A percentile compares a stretch with the other conserved stretches of the same genome.
Conservation (phyloP, 1,140 invertebrate species). For the Saccostrea cuccullata region DNA sequence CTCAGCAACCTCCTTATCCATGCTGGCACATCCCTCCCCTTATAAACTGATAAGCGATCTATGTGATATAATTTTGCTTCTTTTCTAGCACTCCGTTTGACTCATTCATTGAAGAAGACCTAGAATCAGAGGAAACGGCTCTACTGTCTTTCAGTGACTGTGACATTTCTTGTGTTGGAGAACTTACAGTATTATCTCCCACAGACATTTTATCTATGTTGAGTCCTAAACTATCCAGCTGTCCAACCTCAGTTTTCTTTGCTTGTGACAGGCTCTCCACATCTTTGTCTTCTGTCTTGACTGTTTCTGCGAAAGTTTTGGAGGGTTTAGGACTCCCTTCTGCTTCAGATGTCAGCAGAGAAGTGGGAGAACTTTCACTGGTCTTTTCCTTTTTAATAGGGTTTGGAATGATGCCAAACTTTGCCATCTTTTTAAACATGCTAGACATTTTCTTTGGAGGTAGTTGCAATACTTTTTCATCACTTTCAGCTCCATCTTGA, state of each 20-base stretch:
- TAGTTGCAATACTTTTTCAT: background rate
- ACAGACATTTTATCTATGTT: too few species aligned
- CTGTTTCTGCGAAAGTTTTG: background rate
- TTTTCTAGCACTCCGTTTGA: too few species aligned
- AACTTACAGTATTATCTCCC: background rate
- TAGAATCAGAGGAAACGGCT: too few species aligned
- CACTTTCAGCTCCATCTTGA: background rate
- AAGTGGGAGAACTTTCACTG: background rate
- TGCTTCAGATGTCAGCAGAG: too few species aligned
- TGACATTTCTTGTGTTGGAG: too few species aligned
- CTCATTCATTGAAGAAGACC: background rate
- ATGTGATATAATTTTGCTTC: too few species aligned
- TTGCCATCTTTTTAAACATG: slow-evolving; percentile 23
- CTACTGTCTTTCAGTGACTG: too few species aligned
- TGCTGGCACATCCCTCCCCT: too few species aligned
- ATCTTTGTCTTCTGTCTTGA: background rate
- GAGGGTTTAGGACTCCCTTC: background rate
- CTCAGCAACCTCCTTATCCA: too few species aligned
- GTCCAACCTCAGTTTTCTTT: background rate
- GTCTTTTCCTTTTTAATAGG: slow-evolving; percentile 24
- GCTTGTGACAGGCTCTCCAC: background rate
- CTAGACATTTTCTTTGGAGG: slow-evolving; percentile 15
- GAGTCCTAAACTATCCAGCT: background rate
- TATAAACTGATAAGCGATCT: too few species aligned
- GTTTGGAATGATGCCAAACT: slow-evolving; percentile 28